phyloP scores from a whole-genome alignment of 2,888 invertebrate genomes.

The Octodonta nipae region DNA sequence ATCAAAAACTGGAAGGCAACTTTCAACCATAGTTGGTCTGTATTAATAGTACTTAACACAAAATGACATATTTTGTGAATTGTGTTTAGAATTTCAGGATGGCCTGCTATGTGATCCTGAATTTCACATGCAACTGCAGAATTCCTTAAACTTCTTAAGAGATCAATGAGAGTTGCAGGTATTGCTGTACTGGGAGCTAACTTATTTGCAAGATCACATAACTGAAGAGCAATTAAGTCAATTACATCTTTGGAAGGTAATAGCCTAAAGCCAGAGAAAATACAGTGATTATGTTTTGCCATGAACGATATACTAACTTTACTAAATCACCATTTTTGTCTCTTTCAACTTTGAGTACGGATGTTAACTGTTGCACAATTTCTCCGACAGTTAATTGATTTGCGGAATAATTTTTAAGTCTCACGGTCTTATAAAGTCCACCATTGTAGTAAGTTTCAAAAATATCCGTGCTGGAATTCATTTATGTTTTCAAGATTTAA shows the following conservation, averaged over 20 bases:
- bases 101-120: slow-evolving; percentile 42
- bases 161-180: slow-evolving; percentile 25
- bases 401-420: too few relatives aligned
- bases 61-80: slow-evolving; percentile 39
- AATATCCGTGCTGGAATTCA: too few relatives aligned
- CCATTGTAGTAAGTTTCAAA: too few relatives aligned
- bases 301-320: too few relatives aligned
- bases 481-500: too few relatives aligned
- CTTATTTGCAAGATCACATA: background rate
- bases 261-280: background rate
- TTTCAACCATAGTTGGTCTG: slow-evolving; percentile 40
- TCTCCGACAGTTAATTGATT: too few relatives aligned
- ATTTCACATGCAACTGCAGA: slow-evolving; percentile 41
- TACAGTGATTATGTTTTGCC: background rate
- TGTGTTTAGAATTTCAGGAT: slow-evolving; percentile 35
- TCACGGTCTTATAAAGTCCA: too few relatives aligned
- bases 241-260: slow-evolving; percentile 2
- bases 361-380: too few relatives aligned
- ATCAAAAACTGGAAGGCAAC: slow-evolving; percentile 44
- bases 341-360: slow-evolving; percentile 1
- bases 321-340: background rate
- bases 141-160: slow-evolving; percentile 41
- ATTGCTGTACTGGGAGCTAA: too few relatives aligned
- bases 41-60: slow-evolving; percentile 31
- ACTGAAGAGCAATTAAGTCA: background rate